phyloP scores from a whole-genome alignment of 2,113 vertebrate species.

The Sturnira hondurensis region DNA sequence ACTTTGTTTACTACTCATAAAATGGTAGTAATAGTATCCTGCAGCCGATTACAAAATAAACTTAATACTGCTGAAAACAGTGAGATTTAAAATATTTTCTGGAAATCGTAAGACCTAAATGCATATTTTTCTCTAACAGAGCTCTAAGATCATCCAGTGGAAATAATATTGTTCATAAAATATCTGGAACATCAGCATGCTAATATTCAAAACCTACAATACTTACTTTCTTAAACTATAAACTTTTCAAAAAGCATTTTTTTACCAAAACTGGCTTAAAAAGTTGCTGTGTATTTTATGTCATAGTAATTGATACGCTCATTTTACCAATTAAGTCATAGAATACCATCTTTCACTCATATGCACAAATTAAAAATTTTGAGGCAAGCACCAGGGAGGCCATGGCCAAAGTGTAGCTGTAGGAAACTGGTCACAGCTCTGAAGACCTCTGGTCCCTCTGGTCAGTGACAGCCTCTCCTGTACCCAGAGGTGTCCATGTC shows the following conservation, averaged over 20 bases:
- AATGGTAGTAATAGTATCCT: neutral
- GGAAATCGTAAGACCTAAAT: slow-evolving; percentile 47
- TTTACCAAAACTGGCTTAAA: neutral
- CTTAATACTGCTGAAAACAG: neutral
- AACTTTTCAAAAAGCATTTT: neutral
- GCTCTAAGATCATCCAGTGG: slow-evolving; percentile 49
- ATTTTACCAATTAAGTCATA: neutral
- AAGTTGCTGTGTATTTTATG: neutral
- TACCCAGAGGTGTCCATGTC: neutral
- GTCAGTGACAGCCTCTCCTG: neutral
- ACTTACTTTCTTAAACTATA: neutral
- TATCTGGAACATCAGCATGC: neutral
- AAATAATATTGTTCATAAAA: slow-evolving; percentile 52
- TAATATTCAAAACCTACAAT: neutral
- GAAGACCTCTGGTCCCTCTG: neutral
- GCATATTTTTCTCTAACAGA: slow-evolving; percentile 45
- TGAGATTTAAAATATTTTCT: slow-evolving; percentile 40
- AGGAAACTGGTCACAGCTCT: neutral
- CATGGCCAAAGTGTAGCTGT: neutral
- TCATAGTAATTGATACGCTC: neutral
- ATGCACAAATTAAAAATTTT: neutral
- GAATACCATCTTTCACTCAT: neutral
- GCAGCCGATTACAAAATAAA: neutral
- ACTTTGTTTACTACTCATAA: neutral
- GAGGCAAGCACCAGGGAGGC: neutral